Percentiles rank a stretch among this genome's conserved stretches.
These are phyloP conservation scores for Dasysyrphus tricinctus DNA, from an alignment of 2,888 invertebrate genomes.

Conservation along the genomic window DNA sequence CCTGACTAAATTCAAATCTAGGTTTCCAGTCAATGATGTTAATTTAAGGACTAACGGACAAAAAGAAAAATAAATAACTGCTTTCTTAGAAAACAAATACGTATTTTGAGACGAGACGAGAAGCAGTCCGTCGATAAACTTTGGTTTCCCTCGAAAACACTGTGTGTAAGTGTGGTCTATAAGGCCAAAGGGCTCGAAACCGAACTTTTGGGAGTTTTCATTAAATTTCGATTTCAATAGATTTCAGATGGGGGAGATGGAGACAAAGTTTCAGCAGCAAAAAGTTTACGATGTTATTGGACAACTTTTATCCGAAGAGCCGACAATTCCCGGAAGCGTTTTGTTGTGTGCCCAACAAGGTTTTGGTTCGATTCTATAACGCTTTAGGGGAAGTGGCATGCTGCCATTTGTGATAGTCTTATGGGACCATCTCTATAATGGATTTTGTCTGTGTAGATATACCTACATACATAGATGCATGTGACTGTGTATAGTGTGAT, in stretches of 20 bases:
- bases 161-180: background rate
- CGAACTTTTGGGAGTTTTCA: conserved; percentile 54
- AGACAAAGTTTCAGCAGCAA: conserved; percentile 64
- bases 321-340: conserved; percentile 30
- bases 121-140: conserved; percentile 18
- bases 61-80: conserved; percentile 34
- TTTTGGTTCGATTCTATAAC: background rate
- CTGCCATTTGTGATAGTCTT: conserved; percentile 20
- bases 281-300: conserved; percentile 67
- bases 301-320: conserved; percentile 57
- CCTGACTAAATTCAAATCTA: conserved; percentile 37
- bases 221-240: conserved; percentile 70
- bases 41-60: conserved; percentile 42
- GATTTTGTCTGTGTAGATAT: background rate
- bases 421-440: background rate
- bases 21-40: conserved; percentile 45
- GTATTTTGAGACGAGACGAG: background rate
- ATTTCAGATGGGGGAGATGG: conserved; percentile 22
- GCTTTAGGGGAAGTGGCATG: conserved; percentile 21
- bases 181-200: conserved; percentile 11
- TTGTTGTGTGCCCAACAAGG: conserved; percentile 21
- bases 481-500: conserved; percentile 43
- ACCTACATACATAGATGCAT: background rate
- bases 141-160: background rate
- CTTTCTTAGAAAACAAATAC: conserved; percentile 51